Conservation (phyloP, 2,113 vertebrate genomes). For the Gobius niger region DNA sequence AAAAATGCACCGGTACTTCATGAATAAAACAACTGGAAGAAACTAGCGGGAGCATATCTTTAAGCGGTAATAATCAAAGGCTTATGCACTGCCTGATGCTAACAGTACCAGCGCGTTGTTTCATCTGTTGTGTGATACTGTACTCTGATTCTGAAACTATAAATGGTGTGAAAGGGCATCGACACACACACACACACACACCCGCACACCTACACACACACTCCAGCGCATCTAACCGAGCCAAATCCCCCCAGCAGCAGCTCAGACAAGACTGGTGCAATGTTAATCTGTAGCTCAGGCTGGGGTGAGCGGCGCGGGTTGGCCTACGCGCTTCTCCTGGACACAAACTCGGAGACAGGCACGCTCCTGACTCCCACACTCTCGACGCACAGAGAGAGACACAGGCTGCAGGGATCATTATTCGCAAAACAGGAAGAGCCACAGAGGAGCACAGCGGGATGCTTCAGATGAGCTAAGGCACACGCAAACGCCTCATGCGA, state of each 20-base stretch:
- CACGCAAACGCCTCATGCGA: slow-evolving; percentile 6
- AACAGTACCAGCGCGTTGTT: slow-evolving; percentile 20
- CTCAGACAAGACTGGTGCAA: slow-evolving; percentile 60
- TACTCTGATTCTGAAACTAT: slow-evolving; percentile 29
- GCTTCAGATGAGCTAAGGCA: slow-evolving; percentile 26
- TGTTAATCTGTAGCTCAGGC: slow-evolving; percentile 60
- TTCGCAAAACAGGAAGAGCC: slow-evolving; percentile 24
- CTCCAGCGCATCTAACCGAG: slow-evolving; percentile 32
- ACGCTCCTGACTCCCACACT: slow-evolving; percentile 58
- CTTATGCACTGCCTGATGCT: background rate
- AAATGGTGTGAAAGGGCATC: slow-evolving; percentile 51
- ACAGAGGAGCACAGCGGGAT: slow-evolving; percentile 22
- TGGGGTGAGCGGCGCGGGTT: slow-evolving; percentile 54
- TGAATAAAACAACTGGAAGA: too few species aligned
- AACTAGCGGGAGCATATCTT: background rate
- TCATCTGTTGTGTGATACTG: slow-evolving; percentile 33
- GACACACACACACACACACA: slow-evolving; percentile 4
- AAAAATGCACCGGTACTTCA: too few species aligned
- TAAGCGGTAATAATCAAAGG: background rate
- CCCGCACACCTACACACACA: background rate
- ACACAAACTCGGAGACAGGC: slow-evolving; percentile 43
- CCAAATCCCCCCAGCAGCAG: slow-evolving; percentile 59
- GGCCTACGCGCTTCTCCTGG: slow-evolving; percentile 47
- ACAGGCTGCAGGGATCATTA: slow-evolving; percentile 49
- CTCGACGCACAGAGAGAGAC: slow-evolving; percentile 44